phyloP scores from a whole-genome alignment of 2,113 vertebrate species.

The Mandrillus leucophaeus region DNA sequence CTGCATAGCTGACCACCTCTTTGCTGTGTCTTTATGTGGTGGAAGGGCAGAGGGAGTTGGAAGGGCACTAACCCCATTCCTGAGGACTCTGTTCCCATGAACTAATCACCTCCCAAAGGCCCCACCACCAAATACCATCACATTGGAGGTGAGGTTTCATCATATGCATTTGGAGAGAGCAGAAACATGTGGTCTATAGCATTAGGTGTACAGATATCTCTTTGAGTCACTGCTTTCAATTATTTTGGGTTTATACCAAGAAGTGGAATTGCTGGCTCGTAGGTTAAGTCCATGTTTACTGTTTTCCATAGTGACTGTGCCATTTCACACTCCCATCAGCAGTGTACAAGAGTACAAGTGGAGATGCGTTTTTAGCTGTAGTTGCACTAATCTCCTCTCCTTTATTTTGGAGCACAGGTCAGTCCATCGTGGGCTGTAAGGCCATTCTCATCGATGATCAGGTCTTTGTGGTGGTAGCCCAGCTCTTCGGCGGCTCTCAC shows the following conservation, averaged over 20 bases:
- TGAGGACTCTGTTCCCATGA: not conserved
- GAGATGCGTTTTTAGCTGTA: not conserved
- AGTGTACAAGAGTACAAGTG: accelerated
- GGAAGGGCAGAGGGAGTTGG: not conserved
- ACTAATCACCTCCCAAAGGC: not conserved
- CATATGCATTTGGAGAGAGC: too few relatives aligned
- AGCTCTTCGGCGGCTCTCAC: slow-evolving; percentile 98
- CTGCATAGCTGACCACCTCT: too few relatives aligned
- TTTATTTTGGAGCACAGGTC: slow-evolving; percentile 86
- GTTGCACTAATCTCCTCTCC: slow-evolving; percentile 58
- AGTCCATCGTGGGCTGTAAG: slow-evolving; percentile 98
- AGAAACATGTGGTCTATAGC: not conserved
- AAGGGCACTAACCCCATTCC: not conserved
- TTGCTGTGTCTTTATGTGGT: not conserved
- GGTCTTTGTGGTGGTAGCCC: slow-evolving; percentile 97
- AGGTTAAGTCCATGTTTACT: not conserved
- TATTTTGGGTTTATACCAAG: not conserved
- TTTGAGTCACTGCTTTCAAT: not conserved
- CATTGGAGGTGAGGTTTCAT: too few relatives aligned
- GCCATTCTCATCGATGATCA: slow-evolving; percentile 95
- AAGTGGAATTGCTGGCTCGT: not conserved
- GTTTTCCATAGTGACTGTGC: not conserved
- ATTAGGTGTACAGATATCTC: not conserved
- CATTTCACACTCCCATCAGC: not conserved
- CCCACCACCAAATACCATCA: not conserved